Conservation (phyloP, 2,113 vertebrate genomes). For the Castor canadensis region DNA sequence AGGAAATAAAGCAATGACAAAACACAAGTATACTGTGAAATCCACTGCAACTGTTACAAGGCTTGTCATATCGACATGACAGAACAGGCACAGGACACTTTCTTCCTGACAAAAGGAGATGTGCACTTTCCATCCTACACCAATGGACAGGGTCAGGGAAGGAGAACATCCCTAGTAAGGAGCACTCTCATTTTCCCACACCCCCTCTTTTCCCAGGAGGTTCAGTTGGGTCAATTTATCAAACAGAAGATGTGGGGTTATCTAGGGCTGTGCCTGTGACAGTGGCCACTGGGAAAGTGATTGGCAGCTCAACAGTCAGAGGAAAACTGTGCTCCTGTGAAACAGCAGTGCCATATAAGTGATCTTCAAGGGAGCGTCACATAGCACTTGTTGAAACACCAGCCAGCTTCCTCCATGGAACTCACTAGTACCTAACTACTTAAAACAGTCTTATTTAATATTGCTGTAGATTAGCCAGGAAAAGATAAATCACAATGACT, state of each 20-base stretch:
- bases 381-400: not conserved
- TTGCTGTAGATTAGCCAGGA: not conserved
- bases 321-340: fast-evolving
- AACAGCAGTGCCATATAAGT: not conserved
- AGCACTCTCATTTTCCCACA: not conserved
- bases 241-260: not conserved
- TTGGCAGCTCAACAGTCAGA: not conserved
- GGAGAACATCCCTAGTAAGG: not conserved
- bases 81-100: not conserved
- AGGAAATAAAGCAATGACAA: not conserved
- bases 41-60: too few species aligned
- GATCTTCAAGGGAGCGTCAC: not conserved
- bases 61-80: not conserved
- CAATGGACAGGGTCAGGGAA: not conserved
- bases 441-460: not conserved
- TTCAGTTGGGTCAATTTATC: not conserved
- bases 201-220: too few species aligned
- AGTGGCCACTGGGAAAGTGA: not conserved
- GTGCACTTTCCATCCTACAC: fast-evolving
- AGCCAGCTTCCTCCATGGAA: not conserved
- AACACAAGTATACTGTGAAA: not conserved
- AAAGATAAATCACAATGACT: not conserved
- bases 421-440: not conserved
- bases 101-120: not conserved
- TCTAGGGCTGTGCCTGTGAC: not conserved